Base-by-base conservation (phyloP, 2,888 invertebrate genomes). In the Drosophila bunnanda region DNA sequence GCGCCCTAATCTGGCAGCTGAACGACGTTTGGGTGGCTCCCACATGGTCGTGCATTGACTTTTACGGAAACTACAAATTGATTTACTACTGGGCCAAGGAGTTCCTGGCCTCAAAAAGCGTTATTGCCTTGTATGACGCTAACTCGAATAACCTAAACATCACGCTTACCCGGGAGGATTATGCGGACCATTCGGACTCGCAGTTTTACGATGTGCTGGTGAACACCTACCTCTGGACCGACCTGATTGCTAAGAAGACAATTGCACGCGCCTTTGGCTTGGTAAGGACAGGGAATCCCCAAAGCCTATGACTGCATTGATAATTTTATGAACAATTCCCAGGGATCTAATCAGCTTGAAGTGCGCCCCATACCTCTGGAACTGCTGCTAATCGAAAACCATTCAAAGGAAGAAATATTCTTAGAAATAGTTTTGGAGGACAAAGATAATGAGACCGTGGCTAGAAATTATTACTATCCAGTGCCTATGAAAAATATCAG, bases 11-110 rank as follows among this genome's bases (percentile, higher is more conserved):
- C 92, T 99, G 99, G 99, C 99, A 99, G 91, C 93, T 99, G n/a
- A 99, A 99, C 91, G 99, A 99, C 91, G 96, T 98, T 46, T 99
- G 99, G 99, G 96, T 97, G 82, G 98, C 97, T 0, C 98, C 99
- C 0, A 96, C 98, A 0, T 99, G 99, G 98, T 95, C 98, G 8
- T 95, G 96, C 22, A 96, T 98, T 75, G 97, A 97, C 76, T 91
- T 83, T 60, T 89, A 89, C 79, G 92, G 92, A 44, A 92, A 92
- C 61, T 91, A 88, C 70, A 92, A 92, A 81, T 74, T 92, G 12
- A 83, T 98, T 10, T 98, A 99, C 89, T 97, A 99, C 92, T 98
- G 95, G 91, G 97, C 97, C 0, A 94, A 94, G 83, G 93, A 96
- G 1, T 98, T 98, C 91, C 97, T 98, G 91, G 94, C 96, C 0